These are phyloP conservation scores for Crambe crambe DNA, from an alignment of 37 sponge, comb jelly and placozoan species.

Conservation along the genomic window DNA sequence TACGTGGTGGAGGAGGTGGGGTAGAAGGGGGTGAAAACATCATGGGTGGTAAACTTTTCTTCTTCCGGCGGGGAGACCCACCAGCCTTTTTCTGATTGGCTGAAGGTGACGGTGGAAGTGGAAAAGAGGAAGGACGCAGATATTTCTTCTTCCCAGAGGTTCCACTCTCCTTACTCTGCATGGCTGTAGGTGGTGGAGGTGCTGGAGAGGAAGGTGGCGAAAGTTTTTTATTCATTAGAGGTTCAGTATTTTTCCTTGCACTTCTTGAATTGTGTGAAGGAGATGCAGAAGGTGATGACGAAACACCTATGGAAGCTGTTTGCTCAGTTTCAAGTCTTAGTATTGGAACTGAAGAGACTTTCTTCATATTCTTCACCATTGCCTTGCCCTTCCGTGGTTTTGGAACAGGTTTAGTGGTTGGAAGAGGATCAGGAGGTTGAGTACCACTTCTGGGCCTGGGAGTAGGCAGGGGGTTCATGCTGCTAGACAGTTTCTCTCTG, in stretches of 20 bases:
- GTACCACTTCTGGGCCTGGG: no score
- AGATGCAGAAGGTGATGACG: not conserved
- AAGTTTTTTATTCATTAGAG: no score
- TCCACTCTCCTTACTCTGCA: no score
- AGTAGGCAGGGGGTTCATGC: no score
- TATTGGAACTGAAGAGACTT: not conserved
- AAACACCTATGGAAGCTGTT: not conserved
- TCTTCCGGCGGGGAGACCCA: not conserved
- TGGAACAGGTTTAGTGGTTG: slow-evolving; percentile 4
- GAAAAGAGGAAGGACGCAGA: not conserved
- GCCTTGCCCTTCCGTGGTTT: slow-evolving; percentile 21
- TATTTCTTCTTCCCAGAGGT: not conserved
- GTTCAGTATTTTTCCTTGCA: not conserved
- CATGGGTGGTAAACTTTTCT: not conserved
- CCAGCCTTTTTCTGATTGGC: no score
- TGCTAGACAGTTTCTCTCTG: no score
- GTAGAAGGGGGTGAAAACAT: not conserved
- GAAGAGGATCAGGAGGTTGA: not conserved
- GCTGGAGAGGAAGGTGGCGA: not conserved
- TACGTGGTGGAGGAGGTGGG: slow-evolving; percentile 8
- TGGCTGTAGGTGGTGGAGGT: slow-evolving; percentile 3
- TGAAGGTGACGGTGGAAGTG: not conserved
- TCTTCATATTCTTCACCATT: not conserved
- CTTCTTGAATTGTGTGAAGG: not conserved
- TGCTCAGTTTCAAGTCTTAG: not conserved